Conservation (phyloP, 2,113 vertebrate genomes). For the Macroglossus sobrinus region DNA sequence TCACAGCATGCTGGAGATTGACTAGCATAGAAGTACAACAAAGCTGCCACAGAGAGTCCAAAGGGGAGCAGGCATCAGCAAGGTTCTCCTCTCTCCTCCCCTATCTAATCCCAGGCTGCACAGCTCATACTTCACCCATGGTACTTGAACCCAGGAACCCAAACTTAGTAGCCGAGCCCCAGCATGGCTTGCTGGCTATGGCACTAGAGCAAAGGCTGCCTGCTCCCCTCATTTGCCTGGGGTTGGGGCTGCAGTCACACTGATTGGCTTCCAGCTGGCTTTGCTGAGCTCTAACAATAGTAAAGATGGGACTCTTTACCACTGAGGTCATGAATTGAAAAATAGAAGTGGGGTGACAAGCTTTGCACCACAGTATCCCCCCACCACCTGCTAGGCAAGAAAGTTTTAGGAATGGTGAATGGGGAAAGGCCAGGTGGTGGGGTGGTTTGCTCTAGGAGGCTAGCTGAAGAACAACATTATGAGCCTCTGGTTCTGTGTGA, state of each 20-base stretch:
- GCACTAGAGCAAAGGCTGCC: background rate
- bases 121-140: background rate
- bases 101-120: background rate
- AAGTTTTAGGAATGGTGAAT: constrained; percentile 38
- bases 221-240: background rate
- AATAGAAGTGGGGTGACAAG: background rate
- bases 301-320: constrained; percentile 15
- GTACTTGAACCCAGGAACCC: background rate
- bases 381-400: constrained; percentile 24
- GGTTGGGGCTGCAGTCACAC: background rate
- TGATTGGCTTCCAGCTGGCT: constrained; percentile 50
- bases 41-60: background rate
- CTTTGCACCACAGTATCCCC: background rate
- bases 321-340: constrained; percentile 22
- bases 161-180: background rate
- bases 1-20: background rate
- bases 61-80: background rate
- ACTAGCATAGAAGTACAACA: background rate
- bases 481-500: background rate
- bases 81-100: background rate
- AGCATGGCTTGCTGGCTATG: background rate
- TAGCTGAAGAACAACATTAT: background rate
- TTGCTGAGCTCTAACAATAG: constrained; percentile 38
- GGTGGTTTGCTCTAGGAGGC: constrained; percentile 6
- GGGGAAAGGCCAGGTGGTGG: background rate